Evolutionary conservation across 2,113 vertebrate genomes (phyloP).

Genomic region (Thryonomys swinderianus): DNA sequence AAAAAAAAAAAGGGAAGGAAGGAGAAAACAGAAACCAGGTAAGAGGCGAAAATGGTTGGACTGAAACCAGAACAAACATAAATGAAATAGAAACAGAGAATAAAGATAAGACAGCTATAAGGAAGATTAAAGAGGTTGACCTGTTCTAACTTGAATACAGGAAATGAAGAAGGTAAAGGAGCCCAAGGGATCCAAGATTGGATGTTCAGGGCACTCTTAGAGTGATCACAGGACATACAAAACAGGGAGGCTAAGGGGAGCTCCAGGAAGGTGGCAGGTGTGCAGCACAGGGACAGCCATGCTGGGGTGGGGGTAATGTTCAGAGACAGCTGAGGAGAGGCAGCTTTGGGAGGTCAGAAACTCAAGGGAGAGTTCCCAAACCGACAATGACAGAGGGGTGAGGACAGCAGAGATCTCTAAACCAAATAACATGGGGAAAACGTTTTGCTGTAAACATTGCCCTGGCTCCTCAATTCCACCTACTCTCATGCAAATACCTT

Average conservation of each 20-base stretch:
- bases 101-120: neutral
- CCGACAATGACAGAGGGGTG: neutral
- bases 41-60: too few relatives aligned
- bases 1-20: neutral
- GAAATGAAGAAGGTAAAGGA: neutral
- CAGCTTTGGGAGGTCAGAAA: neutral
- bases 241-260: neutral
- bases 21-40: neutral
- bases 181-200: neutral
- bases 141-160: neutral
- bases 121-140: neutral
- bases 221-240: neutral
- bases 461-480: neutral
- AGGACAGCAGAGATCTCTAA: neutral
- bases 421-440: neutral
- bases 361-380: neutral
- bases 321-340: neutral
- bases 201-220: neutral
- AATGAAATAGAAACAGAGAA: neutral
- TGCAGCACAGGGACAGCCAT: neutral
- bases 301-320: neutral
- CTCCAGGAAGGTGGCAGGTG: too few relatives aligned
- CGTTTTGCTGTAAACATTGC: neutral
- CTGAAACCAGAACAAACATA: neutral
- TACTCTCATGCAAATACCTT: neutral